Conservation (phyloP, 2,888 invertebrate genomes). For the Troides helena region DNA sequence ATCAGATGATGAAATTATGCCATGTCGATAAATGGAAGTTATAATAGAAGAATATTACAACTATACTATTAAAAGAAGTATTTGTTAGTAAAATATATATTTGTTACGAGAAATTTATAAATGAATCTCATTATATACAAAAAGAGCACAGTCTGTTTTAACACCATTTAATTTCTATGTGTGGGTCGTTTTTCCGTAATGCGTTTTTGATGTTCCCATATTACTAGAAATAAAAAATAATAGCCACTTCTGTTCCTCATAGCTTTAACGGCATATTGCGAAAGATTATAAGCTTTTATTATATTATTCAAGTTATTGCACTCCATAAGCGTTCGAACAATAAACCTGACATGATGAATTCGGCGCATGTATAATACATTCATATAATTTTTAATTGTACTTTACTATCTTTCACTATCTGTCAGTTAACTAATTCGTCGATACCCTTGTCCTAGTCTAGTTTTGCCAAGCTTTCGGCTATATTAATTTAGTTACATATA, state of each 20-base stretch:
- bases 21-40: not conserved
- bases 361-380: not conserved
- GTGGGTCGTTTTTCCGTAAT: constrained; percentile 74
- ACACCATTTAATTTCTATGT: constrained; percentile 64
- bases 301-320: constrained; percentile 25
- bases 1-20: too few species aligned
- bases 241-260: constrained; percentile 70
- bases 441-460: too few species aligned
- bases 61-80: not conserved
- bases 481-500: too few species aligned
- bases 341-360: not conserved
- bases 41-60: not conserved
- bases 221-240: constrained; percentile 68
- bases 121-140: constrained; percentile 2
- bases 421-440: too few species aligned
- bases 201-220: constrained; percentile 76
- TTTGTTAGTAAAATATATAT: not conserved
- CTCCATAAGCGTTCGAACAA: constrained; percentile 15
- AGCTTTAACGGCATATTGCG: constrained; percentile 75
- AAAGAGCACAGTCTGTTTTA: constrained; percentile 23
- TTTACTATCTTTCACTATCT: too few species aligned
- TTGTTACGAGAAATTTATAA: not conserved
- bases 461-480: too few species aligned
- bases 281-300: constrained; percentile 36
- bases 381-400: too few species aligned